Evolutionary conservation across 2,797 vertebrate genomes (phyloP).

Genomic region (Botia almorhae): DNA sequence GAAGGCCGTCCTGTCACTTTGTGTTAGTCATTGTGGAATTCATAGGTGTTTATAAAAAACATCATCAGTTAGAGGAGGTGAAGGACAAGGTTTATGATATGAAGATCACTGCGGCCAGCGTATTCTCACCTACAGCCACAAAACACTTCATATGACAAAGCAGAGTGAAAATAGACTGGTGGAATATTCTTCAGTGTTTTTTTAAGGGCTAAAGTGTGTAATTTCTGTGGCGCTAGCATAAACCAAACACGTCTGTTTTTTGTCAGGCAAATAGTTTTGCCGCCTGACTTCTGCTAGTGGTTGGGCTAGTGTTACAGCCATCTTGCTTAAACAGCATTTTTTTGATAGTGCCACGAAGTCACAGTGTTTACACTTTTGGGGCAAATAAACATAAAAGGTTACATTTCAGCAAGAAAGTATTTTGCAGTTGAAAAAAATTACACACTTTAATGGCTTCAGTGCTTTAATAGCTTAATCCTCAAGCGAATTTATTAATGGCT

Average conservation of each 20-base stretch:
- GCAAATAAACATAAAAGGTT: too few relatives aligned
- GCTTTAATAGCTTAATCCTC: too few relatives aligned
- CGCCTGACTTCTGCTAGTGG: too few relatives aligned
- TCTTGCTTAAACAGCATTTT: too few relatives aligned
- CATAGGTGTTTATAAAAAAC: constrained; percentile 57
- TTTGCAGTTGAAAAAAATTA: too few relatives aligned
- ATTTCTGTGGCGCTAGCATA: background rate
- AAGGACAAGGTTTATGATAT: constrained; percentile 59
- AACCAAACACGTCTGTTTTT: background rate
- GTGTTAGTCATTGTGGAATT: constrained; percentile 39
- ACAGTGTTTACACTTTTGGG: too few relatives aligned
- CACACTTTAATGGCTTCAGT: too few relatives aligned
- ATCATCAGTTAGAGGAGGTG: constrained; percentile 59
- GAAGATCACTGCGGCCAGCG: constrained; percentile 38
- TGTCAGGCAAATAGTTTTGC: background rate
- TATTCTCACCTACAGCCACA: constrained; percentile 19
- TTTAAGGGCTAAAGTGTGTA: constrained; percentile 4
- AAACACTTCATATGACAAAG: constrained; percentile 38
- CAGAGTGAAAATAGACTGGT: background rate
- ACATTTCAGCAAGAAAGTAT: too few relatives aligned
- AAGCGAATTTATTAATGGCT: background rate
- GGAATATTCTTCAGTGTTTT: background rate
- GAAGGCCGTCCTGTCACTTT: constrained; percentile 1
- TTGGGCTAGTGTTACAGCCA: too few relatives aligned
- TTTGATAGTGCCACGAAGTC: too few relatives aligned